Base-by-base conservation (phyloP, 1,140 invertebrate species). In the Hycleus cichorii region DNA sequence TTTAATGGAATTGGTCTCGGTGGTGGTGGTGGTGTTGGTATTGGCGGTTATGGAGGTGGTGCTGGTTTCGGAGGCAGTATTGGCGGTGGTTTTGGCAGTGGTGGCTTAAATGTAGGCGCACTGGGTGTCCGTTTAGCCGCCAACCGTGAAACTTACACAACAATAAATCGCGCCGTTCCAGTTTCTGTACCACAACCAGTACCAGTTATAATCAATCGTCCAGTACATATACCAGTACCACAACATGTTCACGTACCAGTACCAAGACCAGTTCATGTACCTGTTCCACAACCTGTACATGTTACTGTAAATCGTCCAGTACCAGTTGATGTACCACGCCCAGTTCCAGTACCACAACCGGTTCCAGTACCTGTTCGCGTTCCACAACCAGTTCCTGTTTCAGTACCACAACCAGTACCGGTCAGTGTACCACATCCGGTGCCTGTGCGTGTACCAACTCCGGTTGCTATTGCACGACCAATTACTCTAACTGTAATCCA, bases 111-210 rank as follows among this genome's bases (percentile, higher is more conserved):
- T 18, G 18, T 1, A 18, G 18, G 18, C 18, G 18, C 12, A 12
- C 12, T 12, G 12, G 12, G 12, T 12, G 12, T 18, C 18, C 18
- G 18, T 18, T 18, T 18, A 1, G 18, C 18, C 18, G 18, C 18
- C 18, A 48, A 12, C 7, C 32, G 32, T 3, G 32, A 32, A 32
- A 32, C 32, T 4, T 5, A 5, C 4, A 32, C 68, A 59, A 79
- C 77, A 9, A 75, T 78, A 0, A 75, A 74, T 1, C 71, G 74
- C 7, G 64, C 62, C 40, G 63, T 70, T 6, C 60, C 65, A 18
- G 65, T 69, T n/a, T 65, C 65, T 32, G 50, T 59, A n/a, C 59
- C 46, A 0, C 52, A 57, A 42, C 64, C 49, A 4, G 57, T 63
- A 12, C 62, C 64, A 27, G 32, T 32, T 32, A 0, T 59, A 1